phyloP scores from a whole-genome alignment of 2,888 invertebrate genomes.

The Celastrina argiolus region DNA sequence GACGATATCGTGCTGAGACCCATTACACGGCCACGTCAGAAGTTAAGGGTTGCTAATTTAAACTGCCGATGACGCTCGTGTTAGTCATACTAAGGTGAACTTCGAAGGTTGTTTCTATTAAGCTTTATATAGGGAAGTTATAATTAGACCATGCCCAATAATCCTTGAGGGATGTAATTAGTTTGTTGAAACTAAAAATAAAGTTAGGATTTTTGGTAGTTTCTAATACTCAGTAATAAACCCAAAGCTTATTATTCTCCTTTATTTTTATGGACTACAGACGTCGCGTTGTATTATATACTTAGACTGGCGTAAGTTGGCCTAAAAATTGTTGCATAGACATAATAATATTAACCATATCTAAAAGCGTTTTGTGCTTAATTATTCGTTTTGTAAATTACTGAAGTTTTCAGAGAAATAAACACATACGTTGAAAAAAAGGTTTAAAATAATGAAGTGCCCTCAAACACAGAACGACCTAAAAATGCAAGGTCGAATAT shows the following conservation, averaged over 20 bases:
- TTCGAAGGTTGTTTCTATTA: not conserved
- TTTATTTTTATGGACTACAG: too few relatives aligned
- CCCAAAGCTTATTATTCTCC: too few relatives aligned
- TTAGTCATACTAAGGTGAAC: not conserved
- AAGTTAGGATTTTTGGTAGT: too few relatives aligned
- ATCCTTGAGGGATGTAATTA: not conserved
- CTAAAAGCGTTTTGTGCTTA: not conserved
- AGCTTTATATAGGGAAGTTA: not conserved
- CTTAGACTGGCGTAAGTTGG: too few relatives aligned
- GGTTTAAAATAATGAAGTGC: not conserved
- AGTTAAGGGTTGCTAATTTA: slow-evolving; percentile 2
- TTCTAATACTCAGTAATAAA: too few relatives aligned
- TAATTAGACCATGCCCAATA: not conserved
- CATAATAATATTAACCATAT: too few relatives aligned
- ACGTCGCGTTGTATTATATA: too few relatives aligned
- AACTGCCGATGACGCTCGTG: not conserved
- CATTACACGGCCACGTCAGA: not conserved
- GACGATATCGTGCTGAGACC: not conserved
- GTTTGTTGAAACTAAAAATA: too few relatives aligned
- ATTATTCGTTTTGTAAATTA: too few relatives aligned
- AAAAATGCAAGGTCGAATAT: slow-evolving; percentile 31
- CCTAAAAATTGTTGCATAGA: too few relatives aligned
- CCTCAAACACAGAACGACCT: slow-evolving; percentile 32
- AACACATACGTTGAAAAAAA: not conserved
- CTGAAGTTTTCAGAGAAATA: too few relatives aligned